A percentile compares a stretch with the other conserved stretches of the same genome.
These are phyloP conservation scores for Sphenopsis melanotis DNA, from an alignment of 2,797 vertebrate species.

Conservation along the genomic window DNA sequence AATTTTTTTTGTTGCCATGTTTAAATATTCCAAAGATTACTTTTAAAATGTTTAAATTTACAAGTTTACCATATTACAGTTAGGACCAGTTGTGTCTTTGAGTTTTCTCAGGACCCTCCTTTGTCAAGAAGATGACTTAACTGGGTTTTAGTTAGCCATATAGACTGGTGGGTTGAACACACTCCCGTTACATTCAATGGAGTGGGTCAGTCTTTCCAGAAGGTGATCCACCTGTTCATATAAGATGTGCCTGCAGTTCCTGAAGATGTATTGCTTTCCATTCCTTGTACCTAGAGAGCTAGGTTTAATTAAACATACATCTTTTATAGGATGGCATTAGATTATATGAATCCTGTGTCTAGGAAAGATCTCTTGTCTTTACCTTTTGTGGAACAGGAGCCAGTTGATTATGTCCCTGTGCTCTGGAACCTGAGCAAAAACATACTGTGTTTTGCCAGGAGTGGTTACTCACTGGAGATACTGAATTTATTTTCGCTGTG, in stretches of 20 bases:
- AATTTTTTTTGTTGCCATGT: not conserved
- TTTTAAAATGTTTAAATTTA: not conserved
- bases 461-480: not conserved
- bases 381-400: not conserved
- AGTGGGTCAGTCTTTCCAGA: not conserved
- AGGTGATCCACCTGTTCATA: not conserved
- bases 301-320: not conserved
- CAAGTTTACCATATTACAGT: not conserved
- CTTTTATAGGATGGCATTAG: not conserved
- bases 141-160: not conserved
- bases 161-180: not conserved
- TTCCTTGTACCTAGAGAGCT: not conserved
- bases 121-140: not conserved
- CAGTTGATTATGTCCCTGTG: not conserved
- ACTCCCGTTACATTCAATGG: accelerated
- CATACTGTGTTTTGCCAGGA: not conserved
- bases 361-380: not conserved
- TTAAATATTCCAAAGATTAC: not conserved
- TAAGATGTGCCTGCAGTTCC: not conserved
- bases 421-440: not conserved
- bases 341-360: not conserved
- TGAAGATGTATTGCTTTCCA: not conserved
- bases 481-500: not conserved
- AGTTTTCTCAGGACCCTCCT: not conserved
- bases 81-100: not conserved